Percentiles rank a stretch among this genome's conserved stretches.
phyloP scores from a whole-genome alignment of 1,140 invertebrate species.

The Propsilocerus akamusi region DNA sequence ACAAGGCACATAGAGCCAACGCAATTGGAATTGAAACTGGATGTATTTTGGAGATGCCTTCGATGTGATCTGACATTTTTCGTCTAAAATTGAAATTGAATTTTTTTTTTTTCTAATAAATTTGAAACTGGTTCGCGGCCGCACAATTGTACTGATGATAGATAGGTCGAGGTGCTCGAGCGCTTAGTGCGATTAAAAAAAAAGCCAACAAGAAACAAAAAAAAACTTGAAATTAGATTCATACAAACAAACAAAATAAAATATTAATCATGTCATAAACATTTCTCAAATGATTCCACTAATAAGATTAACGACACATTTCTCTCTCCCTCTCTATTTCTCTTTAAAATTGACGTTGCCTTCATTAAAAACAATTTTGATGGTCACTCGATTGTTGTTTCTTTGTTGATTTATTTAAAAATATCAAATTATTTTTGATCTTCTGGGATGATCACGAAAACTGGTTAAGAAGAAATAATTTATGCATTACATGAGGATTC shows the following conservation, averaged over 20 bases:
- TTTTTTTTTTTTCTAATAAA: too few relatives aligned
- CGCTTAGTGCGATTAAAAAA: too few relatives aligned
- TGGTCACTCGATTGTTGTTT: too few relatives aligned
- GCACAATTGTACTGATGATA: slow-evolving; percentile 1
- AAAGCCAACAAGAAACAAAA: too few relatives aligned
- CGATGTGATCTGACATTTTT: background rate
- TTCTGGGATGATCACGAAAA: too few relatives aligned
- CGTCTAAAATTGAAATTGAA: background rate
- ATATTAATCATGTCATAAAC: slow-evolving; percentile 3
- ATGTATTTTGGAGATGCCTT: background rate
- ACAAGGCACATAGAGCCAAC: background rate
- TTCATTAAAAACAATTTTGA: too few relatives aligned
- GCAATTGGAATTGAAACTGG: background rate
- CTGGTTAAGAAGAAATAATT: background rate
- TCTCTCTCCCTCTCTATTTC: background rate
- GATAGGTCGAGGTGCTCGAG: too few relatives aligned
- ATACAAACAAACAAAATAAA: background rate
- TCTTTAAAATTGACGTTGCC: background rate
- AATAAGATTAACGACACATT: slow-evolving; percentile 1
- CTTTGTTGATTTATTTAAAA: background rate
- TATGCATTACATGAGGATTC: background rate
- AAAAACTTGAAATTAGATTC: background rate
- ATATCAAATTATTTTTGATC: too few relatives aligned
- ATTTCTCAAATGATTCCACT: slow-evolving; percentile 1
- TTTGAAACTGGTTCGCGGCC: slow-evolving; percentile 1